A percentile compares a stretch with the other conserved stretches of the same genome.
These are phyloP conservation scores for Siderastrea radians DNA, from an alignment of 92 coral and sea anemone genomes.

Conservation along the genomic window DNA sequence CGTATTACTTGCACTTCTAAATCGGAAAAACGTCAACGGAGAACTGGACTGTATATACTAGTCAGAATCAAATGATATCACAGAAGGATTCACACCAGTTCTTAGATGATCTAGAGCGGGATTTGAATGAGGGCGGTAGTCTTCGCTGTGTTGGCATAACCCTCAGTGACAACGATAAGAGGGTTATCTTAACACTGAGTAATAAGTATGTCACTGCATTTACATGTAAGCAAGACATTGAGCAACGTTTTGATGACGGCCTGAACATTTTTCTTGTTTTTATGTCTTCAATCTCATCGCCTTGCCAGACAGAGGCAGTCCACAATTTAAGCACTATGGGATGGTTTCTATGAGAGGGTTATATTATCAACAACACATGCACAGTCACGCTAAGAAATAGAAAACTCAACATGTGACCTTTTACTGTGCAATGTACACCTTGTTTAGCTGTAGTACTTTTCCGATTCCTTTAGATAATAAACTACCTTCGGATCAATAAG, in stretches of 20 bases:
- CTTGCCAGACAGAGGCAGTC: constrained; percentile 33
- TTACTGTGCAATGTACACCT: too few relatives aligned
- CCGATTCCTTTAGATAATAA: too few relatives aligned
- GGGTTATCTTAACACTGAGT: neutral
- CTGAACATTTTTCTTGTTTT: constrained; percentile 14
- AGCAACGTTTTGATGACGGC: constrained; percentile 25
- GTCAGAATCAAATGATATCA: neutral
- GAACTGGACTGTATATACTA: too few relatives aligned
- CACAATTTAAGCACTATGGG: constrained; percentile 39
- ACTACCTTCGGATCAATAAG: too few relatives aligned
- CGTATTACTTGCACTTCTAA: too few relatives aligned
- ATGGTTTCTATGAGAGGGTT: neutral
- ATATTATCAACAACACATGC: too few relatives aligned
- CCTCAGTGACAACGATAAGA: constrained; percentile 5
- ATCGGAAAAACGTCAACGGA: too few relatives aligned
- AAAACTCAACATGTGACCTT: too few relatives aligned
- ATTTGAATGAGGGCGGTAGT: constrained; percentile 23
- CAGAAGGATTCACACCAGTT: constrained; percentile 10
- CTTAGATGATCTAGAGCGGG: constrained; percentile 27
- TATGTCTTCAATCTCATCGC: constrained; percentile 26
- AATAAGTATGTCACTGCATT: constrained; percentile 24
- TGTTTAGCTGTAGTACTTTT: too few relatives aligned
- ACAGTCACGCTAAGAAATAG: too few relatives aligned
- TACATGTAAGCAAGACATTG: constrained; percentile 15
- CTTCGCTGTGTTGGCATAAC: constrained; percentile 12